These are phyloP conservation scores for Danio jaintianensis DNA, from an alignment of 2,797 vertebrate genomes.

Conservation along the genomic window DNA sequence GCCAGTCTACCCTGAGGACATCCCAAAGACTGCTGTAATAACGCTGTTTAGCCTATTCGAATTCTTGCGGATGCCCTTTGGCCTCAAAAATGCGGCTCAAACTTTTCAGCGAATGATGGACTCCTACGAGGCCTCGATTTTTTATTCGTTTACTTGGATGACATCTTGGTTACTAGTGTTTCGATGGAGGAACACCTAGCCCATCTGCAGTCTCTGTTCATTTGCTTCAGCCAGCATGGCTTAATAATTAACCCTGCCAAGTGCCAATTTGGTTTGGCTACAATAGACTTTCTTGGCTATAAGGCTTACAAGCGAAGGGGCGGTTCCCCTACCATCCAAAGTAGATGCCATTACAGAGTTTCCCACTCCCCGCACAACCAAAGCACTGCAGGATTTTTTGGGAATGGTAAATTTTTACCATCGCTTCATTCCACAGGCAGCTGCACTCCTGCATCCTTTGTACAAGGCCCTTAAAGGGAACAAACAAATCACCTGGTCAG, in stretches of 20 bases:
- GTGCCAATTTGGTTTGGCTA: constrained; percentile 42
- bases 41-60: neutral
- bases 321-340: no score
- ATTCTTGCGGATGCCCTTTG: constrained; percentile 16
- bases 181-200: neutral
- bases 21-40: constrained; percentile 16
- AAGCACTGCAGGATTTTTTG: constrained; percentile 25
- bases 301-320: no score
- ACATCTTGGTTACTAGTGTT: neutral
- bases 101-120: neutral
- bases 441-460: no score
- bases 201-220: neutral
- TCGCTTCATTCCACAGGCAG: no score
- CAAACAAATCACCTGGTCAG: no score
- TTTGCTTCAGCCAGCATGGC: neutral
- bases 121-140: neutral
- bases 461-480: no score
- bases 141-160: no score
- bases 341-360: neutral
- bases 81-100: neutral
- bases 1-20: neutral
- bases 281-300: no score
- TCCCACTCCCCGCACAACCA: neutral
- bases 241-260: constrained; percentile 15
- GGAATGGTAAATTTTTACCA: constrained; percentile 20